Percentiles rank a stretch among this genome's conserved stretches.
These are phyloP conservation scores for Dicrurus megarhynchus DNA, from an alignment of 2,113 vertebrate genomes.

Conservation along the genomic window DNA sequence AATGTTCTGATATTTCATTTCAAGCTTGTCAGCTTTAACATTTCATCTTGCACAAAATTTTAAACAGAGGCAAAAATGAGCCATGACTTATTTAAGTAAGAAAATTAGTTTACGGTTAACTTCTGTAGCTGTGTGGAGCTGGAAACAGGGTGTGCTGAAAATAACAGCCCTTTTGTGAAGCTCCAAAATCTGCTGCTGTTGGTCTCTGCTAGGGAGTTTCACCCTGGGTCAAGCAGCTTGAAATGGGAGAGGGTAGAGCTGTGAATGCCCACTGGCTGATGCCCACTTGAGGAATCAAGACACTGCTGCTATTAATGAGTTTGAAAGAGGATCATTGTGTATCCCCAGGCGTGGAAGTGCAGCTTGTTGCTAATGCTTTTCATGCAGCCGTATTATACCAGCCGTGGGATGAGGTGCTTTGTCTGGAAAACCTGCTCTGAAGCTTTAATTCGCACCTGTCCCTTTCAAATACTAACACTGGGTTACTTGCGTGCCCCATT, in stretches of 20 bases:
- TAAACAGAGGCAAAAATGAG: not conserved
- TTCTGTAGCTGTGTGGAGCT: not conserved
- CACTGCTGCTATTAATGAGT: not conserved
- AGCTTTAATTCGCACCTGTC: not conserved
- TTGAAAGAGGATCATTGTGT: not conserved
- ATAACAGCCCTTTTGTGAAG: not conserved
- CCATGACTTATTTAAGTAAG: not conserved
- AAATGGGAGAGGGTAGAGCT: not conserved
- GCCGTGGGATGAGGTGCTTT: not conserved
- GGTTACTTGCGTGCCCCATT: not conserved
- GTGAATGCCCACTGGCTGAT: not conserved
- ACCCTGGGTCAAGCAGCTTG: not conserved
- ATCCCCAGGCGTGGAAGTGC: not conserved
- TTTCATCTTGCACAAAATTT: not conserved
- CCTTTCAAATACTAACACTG: not conserved
- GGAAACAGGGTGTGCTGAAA: not conserved
- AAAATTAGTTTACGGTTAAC: not conserved
- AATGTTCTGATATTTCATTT: conserved; percentile 3
- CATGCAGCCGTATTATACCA: not conserved
- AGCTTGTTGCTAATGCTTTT: not conserved
- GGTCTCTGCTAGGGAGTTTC: not conserved
- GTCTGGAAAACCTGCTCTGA: not conserved
- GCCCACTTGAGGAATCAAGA: not conserved
- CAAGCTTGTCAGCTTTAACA: not conserved
- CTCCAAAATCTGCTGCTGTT: not conserved